These are phyloP conservation scores for Coelopa frigida DNA, from an alignment of 1,140 invertebrate species.

Conservation along the genomic window DNA sequence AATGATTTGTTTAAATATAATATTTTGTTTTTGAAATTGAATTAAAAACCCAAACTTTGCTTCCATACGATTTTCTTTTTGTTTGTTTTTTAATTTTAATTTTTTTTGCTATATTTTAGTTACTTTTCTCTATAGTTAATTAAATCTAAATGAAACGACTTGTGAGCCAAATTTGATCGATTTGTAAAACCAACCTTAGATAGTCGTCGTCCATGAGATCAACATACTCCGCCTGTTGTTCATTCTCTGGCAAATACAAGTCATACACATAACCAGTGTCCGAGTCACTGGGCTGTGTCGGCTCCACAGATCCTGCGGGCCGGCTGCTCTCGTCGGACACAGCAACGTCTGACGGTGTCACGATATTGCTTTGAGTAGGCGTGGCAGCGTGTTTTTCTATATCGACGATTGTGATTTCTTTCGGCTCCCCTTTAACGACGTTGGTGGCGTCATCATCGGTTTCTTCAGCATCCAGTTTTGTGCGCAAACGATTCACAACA, in stretches of 20 bases:
- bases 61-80: not conserved
- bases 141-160: slow-evolving; percentile 33
- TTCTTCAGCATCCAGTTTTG: slow-evolving; percentile 20
- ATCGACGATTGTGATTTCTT: slow-evolving; percentile 19
- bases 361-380: not conserved
- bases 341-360: not conserved
- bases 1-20: not conserved
- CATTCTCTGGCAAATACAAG: slow-evolving; percentile 40
- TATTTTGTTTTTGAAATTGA: not conserved
- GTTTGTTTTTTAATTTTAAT: not conserved
- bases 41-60: not conserved
- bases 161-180: slow-evolving; percentile 34
- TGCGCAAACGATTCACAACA: slow-evolving; percentile 39
- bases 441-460: slow-evolving; percentile 3
- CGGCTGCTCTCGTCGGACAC: not conserved
- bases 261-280: slow-evolving; percentile 42
- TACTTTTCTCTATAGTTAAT: slow-evolving; percentile 1
- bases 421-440: no score
- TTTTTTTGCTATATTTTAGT: not conserved
- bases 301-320: no score
- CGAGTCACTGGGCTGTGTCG: slow-evolving; percentile 30
- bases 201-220: slow-evolving; percentile 42
- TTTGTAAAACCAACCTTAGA: slow-evolving; percentile 42
- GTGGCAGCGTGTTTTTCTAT: slow-evolving; percentile 16
- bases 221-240: slow-evolving; percentile 32